Percentiles rank a stretch among this genome's conserved stretches.
Conservation (phyloP, 2,888 invertebrate species). For the Fragum fragum region DNA sequence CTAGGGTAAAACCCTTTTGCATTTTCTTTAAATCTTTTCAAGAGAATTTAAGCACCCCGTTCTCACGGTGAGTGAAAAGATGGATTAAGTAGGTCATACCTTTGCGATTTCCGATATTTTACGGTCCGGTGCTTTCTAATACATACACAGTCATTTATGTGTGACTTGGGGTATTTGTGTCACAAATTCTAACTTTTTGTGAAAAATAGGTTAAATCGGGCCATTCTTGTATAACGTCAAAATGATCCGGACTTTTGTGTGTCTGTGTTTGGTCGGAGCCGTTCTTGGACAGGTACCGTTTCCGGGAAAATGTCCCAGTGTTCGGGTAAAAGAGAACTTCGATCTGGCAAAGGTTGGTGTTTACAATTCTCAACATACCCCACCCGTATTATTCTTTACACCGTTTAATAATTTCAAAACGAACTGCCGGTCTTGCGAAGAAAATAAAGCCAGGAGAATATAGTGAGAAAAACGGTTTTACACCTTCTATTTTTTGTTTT, state of each 20-base stretch:
- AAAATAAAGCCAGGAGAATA: too few relatives aligned
- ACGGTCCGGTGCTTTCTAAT: background rate
- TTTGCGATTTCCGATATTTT: background rate
- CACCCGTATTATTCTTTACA: too few relatives aligned
- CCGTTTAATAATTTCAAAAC: too few relatives aligned
- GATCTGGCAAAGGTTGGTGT: slow-evolving; percentile 12
- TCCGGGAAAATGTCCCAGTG: slow-evolving; percentile 20
- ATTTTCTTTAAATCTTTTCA: too few relatives aligned
- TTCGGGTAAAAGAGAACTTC: slow-evolving; percentile 27
- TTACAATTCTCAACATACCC: too few relatives aligned
- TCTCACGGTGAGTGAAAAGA: too few relatives aligned
- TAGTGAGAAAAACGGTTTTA: too few relatives aligned
- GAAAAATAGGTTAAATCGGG: background rate
- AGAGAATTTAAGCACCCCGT: too few relatives aligned
- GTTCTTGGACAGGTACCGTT: slow-evolving; percentile 9
- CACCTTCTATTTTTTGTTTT: too few relatives aligned
- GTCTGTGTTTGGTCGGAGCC: slow-evolving; percentile 1
- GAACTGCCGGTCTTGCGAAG: too few relatives aligned
- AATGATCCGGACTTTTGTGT: background rate
- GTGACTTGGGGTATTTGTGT: slow-evolving; percentile 5
- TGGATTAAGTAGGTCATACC: background rate
- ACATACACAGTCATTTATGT: background rate
- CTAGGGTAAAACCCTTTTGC: too few relatives aligned
- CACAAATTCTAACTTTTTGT: background rate
- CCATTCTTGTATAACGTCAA: background rate